A percentile compares a stretch with the other conserved stretches of the same genome.
Conservation (phyloP, 2,113 vertebrate genomes). For the Bos javanicus region DNA sequence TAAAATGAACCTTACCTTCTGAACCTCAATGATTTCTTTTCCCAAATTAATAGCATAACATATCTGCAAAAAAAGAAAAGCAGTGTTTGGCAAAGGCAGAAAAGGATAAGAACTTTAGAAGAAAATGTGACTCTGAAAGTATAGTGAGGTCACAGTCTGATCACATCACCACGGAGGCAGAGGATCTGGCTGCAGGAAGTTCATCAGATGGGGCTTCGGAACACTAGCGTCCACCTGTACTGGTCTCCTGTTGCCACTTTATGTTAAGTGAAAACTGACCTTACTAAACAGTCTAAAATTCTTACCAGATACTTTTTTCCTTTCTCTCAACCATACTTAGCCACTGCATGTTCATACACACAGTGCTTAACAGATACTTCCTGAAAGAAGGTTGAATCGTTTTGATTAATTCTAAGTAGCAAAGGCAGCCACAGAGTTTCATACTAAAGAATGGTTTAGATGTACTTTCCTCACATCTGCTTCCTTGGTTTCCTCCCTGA, state of each 20-base stretch:
- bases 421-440: neutral
- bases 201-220: accelerated
- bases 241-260: neutral
- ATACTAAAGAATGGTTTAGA: neutral
- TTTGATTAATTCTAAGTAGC: neutral
- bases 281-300: neutral
- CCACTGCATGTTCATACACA: neutral
- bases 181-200: neutral
- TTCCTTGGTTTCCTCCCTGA: neutral
- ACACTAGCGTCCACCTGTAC: neutral
- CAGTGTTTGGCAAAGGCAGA: constrained; percentile 20
- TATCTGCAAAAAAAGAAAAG: constrained; percentile 83
- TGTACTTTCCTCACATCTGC: neutral
- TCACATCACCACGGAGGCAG: neutral
- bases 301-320: neutral
- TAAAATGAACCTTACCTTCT: constrained; percentile 86
- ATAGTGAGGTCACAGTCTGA: neutral
- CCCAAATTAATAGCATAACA: constrained; percentile 96
- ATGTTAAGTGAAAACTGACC: neutral
- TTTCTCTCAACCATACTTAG: neutral
- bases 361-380: neutral
- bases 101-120: neutral
- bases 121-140: neutral
- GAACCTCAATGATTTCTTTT: constrained; percentile 94
- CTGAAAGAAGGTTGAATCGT: neutral